Percentiles rank a stretch among this genome's conserved stretches.
phyloP scores from a whole-genome alignment of 92 coral and sea anemone genomes.

The Scolanthus callimorphus region DNA sequence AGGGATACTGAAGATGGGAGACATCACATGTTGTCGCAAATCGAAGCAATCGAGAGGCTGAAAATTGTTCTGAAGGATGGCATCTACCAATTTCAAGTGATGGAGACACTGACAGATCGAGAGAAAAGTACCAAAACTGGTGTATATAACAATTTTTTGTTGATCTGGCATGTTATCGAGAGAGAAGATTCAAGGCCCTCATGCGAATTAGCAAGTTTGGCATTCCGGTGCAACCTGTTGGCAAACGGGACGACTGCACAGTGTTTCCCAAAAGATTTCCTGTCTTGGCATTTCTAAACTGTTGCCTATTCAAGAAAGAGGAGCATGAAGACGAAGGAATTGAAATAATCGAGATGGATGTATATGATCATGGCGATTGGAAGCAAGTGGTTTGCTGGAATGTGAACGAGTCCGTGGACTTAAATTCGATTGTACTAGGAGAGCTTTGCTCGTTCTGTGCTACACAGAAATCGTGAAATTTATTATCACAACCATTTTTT shows the following conservation, averaged over 20 bases:
- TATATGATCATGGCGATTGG: slow-evolving; percentile 24
- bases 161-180: slow-evolving; percentile 38
- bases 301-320: slow-evolving; percentile 13
- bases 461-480: no score
- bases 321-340: slow-evolving; percentile 1
- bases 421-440: slow-evolving; percentile 10
- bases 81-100: slow-evolving; percentile 24
- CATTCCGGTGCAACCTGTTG: slow-evolving; percentile 36
- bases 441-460: slow-evolving; percentile 22
- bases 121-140: slow-evolving; percentile 25
- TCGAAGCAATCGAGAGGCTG: slow-evolving; percentile 32
- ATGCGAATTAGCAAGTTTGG: slow-evolving; percentile 37
- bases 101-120: slow-evolving; percentile 15
- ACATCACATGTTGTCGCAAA: slow-evolving; percentile 17
- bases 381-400: slow-evolving; percentile 64
- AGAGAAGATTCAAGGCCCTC: slow-evolving; percentile 35
- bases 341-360: slow-evolving; percentile 53
- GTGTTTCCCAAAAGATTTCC: slow-evolving; percentile 33
- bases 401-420: slow-evolving; percentile 40
- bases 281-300: slow-evolving; percentile 6
- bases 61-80: slow-evolving; percentile 35
- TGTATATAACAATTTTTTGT: slow-evolving; percentile 29
- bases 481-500: no score
- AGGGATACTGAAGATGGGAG: slow-evolving; percentile 30
- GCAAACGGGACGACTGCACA: slow-evolving; percentile 35